Conservation (phyloP, 2,888 invertebrate species). For the Lottia gigantea region DNA sequence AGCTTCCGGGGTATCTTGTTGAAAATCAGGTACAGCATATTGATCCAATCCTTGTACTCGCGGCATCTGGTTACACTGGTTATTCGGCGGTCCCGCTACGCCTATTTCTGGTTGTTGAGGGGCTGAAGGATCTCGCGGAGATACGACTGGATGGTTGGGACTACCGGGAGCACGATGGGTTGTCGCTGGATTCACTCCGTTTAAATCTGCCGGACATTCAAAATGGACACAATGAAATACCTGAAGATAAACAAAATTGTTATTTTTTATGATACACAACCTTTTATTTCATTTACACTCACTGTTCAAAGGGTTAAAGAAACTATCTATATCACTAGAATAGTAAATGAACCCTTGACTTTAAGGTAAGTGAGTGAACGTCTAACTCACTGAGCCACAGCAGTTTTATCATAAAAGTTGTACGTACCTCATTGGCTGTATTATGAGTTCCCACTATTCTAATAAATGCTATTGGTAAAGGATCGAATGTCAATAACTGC, state of each 20-base stretch:
- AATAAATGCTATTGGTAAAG: conserved; percentile 90
- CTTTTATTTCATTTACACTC: no score
- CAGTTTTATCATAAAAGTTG: no score
- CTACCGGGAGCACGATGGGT: conserved; percentile 16
- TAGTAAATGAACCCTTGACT: no score
- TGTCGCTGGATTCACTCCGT: conserved; percentile 23
- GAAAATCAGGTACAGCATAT: conserved; percentile 32
- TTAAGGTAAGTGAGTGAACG: no score
- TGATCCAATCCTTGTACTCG: conserved; percentile 16
- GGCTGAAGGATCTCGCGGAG: conserved; percentile 14
- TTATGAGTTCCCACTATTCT: conserved; percentile 96
- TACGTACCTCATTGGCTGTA: conserved; percentile 88
- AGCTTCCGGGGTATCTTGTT: conserved; percentile 39
- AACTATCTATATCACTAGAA: no score
- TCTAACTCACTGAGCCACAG: no score
- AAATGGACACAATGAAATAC: conserved; percentile 98
- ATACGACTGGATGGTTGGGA: conserved; percentile 9
- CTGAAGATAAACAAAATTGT: conserved; percentile 69
- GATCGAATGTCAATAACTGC: conserved; percentile 89
- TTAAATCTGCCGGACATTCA: conserved; percentile 82
- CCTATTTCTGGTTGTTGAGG: background rate
- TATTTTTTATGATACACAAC: background rate
- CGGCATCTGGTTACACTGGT: conserved; percentile 13
- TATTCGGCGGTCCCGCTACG: background rate
- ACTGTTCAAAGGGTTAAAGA: no score